Conservation (phyloP, 1,140 invertebrate genomes). For the Chironomus tepperi region DNA sequence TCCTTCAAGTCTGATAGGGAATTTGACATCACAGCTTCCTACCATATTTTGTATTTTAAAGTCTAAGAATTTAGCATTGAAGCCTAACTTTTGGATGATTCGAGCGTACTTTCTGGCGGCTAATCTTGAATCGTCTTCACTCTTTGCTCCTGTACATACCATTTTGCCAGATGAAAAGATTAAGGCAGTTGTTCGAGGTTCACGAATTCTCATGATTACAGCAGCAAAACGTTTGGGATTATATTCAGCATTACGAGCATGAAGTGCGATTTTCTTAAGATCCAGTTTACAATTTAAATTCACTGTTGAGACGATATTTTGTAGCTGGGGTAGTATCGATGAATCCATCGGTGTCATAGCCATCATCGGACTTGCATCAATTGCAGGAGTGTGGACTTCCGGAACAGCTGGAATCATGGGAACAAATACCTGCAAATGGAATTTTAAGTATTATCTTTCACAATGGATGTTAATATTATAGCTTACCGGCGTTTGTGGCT, state of each 20-base stretch:
- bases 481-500: neutral
- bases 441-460: neutral
- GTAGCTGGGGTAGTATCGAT: slow-evolving; percentile 86
- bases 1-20: slow-evolving; percentile 95
- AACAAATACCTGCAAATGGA: neutral
- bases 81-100: slow-evolving; percentile 98
- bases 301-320: slow-evolving; percentile 98
- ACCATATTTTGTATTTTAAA: slow-evolving; percentile 99
- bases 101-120: slow-evolving; percentile 98
- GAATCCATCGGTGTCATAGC: slow-evolving; percentile 92
- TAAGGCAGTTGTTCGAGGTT: slow-evolving; percentile 95
- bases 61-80: slow-evolving; percentile 97
- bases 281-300: slow-evolving; percentile 94
- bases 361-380: slow-evolving; percentile 57
- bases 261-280: slow-evolving; percentile 94
- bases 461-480: neutral
- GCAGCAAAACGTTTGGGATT: slow-evolving; percentile 99
- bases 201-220: slow-evolving; percentile 98
- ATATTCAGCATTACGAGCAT: slow-evolving; percentile 99
- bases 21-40: slow-evolving; percentile 98
- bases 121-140: slow-evolving; percentile 92
- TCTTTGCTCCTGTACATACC: slow-evolving; percentile 99
- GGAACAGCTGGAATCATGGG: slow-evolving; percentile 50
- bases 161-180: slow-evolving; percentile 99
- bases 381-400: slow-evolving; percentile 40